Evolutionary conservation across 1,140 invertebrate genomes (phyloP).

Genomic region (Orius laevigatus): DNA sequence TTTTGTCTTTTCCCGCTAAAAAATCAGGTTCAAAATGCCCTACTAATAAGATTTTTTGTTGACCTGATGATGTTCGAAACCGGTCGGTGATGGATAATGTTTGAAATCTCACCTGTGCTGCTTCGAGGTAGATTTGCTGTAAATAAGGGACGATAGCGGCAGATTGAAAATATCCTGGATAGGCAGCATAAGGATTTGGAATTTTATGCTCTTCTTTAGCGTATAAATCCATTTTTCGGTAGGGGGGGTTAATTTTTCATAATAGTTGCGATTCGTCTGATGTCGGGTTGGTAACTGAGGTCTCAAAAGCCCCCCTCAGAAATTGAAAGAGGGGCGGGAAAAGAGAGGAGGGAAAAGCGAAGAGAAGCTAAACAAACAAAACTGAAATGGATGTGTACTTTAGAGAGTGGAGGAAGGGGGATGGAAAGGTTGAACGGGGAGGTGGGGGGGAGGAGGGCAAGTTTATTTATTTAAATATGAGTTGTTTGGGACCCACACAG

Average conservation of each 20-base stretch:
- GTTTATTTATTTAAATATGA: conserved; percentile 25
- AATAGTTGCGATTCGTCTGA: not conserved
- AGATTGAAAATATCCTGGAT: conserved; percentile 15
- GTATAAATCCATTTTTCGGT: not conserved
- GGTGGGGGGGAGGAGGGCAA: conserved; percentile 5
- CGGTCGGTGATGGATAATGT: too few species aligned
- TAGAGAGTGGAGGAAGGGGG: conserved; percentile 8
- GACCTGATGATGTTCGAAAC: too few species aligned
- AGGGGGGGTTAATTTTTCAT: not conserved
- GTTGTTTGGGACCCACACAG: conserved; percentile 19
- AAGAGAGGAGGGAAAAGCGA: conserved; percentile 7
- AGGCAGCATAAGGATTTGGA: not conserved
- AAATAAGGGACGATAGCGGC: conserved; percentile 17
- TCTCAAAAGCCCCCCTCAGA: not conserved
- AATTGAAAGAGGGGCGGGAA: not conserved
- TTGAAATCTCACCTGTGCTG: conserved; percentile 26
- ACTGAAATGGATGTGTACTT: conserved; percentile 18
- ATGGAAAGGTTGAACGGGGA: conserved; percentile 1
- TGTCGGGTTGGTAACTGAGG: not conserved
- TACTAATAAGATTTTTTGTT: too few species aligned
- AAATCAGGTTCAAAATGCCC: too few species aligned
- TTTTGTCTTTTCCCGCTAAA: too few species aligned
- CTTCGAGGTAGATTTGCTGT: conserved; percentile 18
- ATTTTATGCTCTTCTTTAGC: too few species aligned
- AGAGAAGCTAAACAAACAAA: conserved; percentile 17